A percentile compares a stretch with the other conserved stretches of the same genome.
These are phyloP conservation scores for Oegoconia quadripuncta DNA, from an alignment of 2,888 invertebrate genomes.

Conservation along the genomic window DNA sequence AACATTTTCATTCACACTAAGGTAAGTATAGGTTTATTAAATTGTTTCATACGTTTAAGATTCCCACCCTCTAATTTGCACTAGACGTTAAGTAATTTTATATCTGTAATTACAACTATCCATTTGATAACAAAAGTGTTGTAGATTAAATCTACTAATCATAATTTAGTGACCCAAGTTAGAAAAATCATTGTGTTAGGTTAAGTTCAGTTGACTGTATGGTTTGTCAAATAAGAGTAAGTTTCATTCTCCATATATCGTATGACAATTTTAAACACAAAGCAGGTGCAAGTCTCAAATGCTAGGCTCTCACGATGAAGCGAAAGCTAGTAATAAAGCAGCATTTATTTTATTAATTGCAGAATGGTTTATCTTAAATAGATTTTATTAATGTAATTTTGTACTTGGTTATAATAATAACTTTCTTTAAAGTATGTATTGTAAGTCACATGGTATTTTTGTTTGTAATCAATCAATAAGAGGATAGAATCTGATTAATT, in stretches of 20 bases:
- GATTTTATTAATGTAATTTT: constrained; percentile 26
- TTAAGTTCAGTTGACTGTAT: constrained; percentile 48
- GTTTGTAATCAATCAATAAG: constrained; percentile 40
- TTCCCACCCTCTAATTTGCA: constrained; percentile 48
- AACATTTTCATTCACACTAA: constrained; percentile 44
- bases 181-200: constrained; percentile 49
- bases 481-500: constrained; percentile 62
- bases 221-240: constrained; percentile 34
- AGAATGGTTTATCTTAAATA: constrained; percentile 29
- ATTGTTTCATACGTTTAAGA: constrained; percentile 33
- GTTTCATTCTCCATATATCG: constrained; percentile 32
- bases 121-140: constrained; percentile 28
- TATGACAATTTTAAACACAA: constrained; percentile 31
- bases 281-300: constrained; percentile 67
- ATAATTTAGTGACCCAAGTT: constrained; percentile 47
- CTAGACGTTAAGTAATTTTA: constrained; percentile 47
- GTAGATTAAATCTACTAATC: constrained; percentile 71
- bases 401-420: constrained; percentile 22
- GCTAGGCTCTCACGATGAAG: constrained; percentile 31
- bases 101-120: constrained; percentile 39
- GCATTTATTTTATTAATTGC: constrained; percentile 32
- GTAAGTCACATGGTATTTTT: constrained; percentile 36
- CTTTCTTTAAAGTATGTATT: constrained; percentile 29
- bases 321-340: constrained; percentile 17
- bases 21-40: constrained; percentile 52